phyloP scores from a whole-genome alignment of 2,113 vertebrate genomes.

The Furnarius figulus region DNA sequence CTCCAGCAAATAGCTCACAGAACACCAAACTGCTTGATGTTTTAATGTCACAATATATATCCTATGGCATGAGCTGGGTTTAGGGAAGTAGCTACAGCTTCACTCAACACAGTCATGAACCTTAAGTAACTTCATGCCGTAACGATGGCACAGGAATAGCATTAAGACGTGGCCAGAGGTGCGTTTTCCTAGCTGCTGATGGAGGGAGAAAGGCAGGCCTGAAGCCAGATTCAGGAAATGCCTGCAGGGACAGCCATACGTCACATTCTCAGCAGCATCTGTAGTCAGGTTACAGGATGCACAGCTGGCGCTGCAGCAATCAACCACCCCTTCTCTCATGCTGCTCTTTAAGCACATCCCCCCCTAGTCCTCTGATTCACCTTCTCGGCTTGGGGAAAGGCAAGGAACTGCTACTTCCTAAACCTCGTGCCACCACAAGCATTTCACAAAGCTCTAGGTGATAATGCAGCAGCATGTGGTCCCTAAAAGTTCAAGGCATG shows the following conservation, averaged over 20 bases:
- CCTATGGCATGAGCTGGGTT: not conserved
- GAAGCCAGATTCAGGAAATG: not conserved
- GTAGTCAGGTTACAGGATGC: not conserved
- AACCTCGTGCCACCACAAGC: not conserved
- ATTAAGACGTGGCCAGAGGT: slow-evolving; percentile 24
- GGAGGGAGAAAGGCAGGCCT: not conserved
- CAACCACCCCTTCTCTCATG: not conserved
- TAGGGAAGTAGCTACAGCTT: not conserved
- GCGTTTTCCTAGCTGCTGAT: not conserved
- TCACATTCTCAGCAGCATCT: not conserved
- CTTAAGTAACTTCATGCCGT: not conserved
- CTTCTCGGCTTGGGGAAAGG: not conserved
- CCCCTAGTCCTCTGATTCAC: not conserved
- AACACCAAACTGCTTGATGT: slow-evolving; percentile 35
- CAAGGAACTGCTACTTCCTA: not conserved
- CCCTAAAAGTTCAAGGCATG: not conserved
- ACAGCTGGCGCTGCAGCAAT: not conserved
- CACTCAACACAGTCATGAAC: not conserved
- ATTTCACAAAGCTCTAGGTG: not conserved
- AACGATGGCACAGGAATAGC: not conserved
- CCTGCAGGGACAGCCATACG: not conserved
- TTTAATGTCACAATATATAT: slow-evolving; percentile 6
- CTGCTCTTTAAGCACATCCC: not conserved
- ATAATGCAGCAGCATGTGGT: not conserved
- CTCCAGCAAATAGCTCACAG: slow-evolving; percentile 45